Percentiles rank a stretch among this genome's conserved stretches.
Evolutionary conservation across 2,888 invertebrate species (phyloP).

Genomic region (Lasioglossum villosulum): DNA sequence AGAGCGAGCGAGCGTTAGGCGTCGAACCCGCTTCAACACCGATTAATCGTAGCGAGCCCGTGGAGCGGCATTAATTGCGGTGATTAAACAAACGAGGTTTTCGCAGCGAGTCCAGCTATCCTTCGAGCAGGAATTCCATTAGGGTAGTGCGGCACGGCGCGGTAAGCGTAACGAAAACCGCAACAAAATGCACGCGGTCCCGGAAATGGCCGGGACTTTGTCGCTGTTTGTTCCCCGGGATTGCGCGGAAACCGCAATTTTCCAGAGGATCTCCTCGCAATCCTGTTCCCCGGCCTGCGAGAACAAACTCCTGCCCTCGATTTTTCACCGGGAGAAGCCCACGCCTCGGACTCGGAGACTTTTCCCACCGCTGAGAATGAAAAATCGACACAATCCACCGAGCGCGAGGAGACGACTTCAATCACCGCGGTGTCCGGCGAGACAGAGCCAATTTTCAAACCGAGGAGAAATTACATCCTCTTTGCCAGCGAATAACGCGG

Average conservation of each 20-base stretch:
- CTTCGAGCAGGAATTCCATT: slow-evolving; percentile 19
- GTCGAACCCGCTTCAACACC: neutral
- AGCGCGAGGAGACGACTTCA: neutral
- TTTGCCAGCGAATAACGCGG: neutral
- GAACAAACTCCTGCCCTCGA: neutral
- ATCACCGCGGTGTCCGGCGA: neutral
- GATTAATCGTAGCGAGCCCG: slow-evolving; percentile 17
- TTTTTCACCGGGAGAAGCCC: neutral
- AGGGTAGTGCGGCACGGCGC: neutral
- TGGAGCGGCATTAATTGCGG: slow-evolving; percentile 23
- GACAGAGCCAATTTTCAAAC: neutral
- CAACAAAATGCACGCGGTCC: slow-evolving; percentile 21
- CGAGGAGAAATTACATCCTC: neutral
- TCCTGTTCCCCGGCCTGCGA: neutral
- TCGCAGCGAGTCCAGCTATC: neutral
- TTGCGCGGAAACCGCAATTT: slow-evolving; percentile 28
- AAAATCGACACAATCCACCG: neutral
- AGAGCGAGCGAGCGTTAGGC: neutral
- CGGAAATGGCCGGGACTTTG: slow-evolving; percentile 11
- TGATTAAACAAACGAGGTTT: slow-evolving; percentile 21
- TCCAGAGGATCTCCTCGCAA: slow-evolving; percentile 11
- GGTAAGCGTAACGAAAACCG: slow-evolving; percentile 20
- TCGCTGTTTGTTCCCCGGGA: slow-evolving; percentile 32
- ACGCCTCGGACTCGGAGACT: neutral
- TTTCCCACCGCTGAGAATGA: neutral